These are phyloP conservation scores for Pterobdella sp. DNA, from an alignment of 2,888 invertebrate genomes.

Conservation along the genomic window DNA sequence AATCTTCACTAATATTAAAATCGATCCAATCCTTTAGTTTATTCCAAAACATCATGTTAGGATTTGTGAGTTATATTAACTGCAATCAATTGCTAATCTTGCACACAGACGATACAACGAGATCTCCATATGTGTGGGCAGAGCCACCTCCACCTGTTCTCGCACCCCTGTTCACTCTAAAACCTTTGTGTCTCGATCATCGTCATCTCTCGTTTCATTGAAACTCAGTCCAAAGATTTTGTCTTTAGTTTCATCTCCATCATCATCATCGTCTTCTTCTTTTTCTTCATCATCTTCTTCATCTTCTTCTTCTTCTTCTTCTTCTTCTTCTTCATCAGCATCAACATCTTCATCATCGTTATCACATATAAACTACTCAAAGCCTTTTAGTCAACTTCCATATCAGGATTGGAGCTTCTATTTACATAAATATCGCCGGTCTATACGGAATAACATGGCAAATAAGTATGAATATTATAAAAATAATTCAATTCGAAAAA, in stretches of 20 bases:
- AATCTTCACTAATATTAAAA: no score
- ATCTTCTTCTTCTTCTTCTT: neutral
- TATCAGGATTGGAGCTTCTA: neutral
- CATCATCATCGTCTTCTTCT: neutral
- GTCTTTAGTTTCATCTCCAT: neutral
- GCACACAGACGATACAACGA: neutral
- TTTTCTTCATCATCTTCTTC: neutral
- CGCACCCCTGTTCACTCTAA: neutral
- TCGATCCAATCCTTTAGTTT: no score
- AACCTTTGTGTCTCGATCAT: neutral
- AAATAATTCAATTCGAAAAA: neutral
- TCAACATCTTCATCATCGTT: neutral
- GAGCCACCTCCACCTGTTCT: neutral
- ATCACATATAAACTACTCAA: neutral
- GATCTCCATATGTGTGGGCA: neutral
- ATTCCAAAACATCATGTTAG: no score
- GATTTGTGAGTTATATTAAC: no score
- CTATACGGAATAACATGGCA: neutral
- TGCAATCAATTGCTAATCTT: neutral
- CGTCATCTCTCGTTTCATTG: neutral
- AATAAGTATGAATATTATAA: neutral
- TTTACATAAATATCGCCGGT: neutral
- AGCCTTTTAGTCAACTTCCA: neutral
- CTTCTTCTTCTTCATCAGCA: neutral
- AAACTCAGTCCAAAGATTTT: neutral